These are phyloP conservation scores for Malacosoma neustria DNA, from an alignment of 2,888 invertebrate genomes.

Conservation along the genomic window DNA sequence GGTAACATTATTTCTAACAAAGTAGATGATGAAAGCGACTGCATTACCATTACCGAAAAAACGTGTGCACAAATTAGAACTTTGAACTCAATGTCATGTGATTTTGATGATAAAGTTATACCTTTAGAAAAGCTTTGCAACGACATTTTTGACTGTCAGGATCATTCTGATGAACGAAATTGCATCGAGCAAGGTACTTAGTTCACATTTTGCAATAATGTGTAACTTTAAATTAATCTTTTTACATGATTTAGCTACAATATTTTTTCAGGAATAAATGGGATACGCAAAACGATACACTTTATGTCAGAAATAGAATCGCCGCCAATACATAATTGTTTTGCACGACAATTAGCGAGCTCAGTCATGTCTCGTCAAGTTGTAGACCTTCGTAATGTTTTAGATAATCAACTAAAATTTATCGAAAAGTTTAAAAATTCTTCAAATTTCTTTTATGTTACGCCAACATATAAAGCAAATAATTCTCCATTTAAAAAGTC, in stretches of 20 bases:
- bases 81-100: constrained; percentile 35
- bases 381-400: constrained; percentile 23
- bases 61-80: constrained; percentile 31
- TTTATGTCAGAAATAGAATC: constrained; percentile 27
- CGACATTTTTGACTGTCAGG: constrained; percentile 34
- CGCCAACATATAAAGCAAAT: neutral
- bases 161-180: constrained; percentile 41
- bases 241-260: constrained; percentile 1
- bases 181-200: constrained; percentile 36
- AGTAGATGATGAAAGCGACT: neutral
- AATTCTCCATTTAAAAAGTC: constrained; percentile 14
- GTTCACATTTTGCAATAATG: constrained; percentile 1
- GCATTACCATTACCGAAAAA: constrained; percentile 10
- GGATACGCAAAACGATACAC: constrained; percentile 23
- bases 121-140: constrained; percentile 40
- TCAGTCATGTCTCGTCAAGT: constrained; percentile 25
- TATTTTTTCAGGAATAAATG: constrained; percentile 30
- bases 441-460: neutral
- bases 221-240: neutral
- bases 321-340: constrained; percentile 27
- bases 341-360: constrained; percentile 14
- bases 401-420: constrained; percentile 30
- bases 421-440: constrained; percentile 22
- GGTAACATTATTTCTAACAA: neutral
- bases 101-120: constrained; percentile 21